Percentiles rank a stretch among this genome's conserved stretches.
Conservation (phyloP, 2,888 invertebrate species). For the Congeria kusceri region DNA sequence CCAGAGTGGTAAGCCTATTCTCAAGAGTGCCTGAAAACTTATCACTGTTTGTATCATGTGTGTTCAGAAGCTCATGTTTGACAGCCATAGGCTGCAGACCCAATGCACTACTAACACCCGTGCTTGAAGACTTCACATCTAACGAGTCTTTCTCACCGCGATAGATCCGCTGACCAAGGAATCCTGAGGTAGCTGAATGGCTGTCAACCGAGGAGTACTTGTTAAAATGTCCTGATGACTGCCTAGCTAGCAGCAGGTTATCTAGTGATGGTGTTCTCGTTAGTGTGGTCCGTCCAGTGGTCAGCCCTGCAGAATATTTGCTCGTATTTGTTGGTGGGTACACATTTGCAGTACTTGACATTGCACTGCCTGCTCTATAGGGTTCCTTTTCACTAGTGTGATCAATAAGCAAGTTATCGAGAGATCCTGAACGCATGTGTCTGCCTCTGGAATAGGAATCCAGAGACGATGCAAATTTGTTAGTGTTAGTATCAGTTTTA, state of each 20-base stretch:
- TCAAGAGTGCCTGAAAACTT: slow-evolving; percentile 16
- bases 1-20: slow-evolving; percentile 13
- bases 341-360: slow-evolving; percentile 53
- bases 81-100: slow-evolving; percentile 37
- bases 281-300: slow-evolving; percentile 57
- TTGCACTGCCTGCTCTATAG: slow-evolving; percentile 50
- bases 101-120: slow-evolving; percentile 1
- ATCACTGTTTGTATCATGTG: slow-evolving; percentile 22
- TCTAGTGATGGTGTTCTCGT: slow-evolving; percentile 69
- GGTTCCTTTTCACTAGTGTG: slow-evolving; percentile 9
- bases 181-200: slow-evolving; percentile 43
- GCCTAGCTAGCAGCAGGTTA: slow-evolving; percentile 63
- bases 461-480: slow-evolving; percentile 47
- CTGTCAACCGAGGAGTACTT: slow-evolving; percentile 59
- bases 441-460: slow-evolving; percentile 57
- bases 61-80: slow-evolving; percentile 39
- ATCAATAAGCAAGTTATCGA: slow-evolving; percentile 55
- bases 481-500: slow-evolving; percentile 42
- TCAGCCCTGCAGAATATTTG: slow-evolving; percentile 50
- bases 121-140: slow-evolving; percentile 49
- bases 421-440: slow-evolving; percentile 57
- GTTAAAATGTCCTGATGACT: slow-evolving; percentile 40
- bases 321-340: slow-evolving; percentile 39
- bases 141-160: slow-evolving; percentile 51
- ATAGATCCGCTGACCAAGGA: slow-evolving; percentile 36